Base-by-base conservation (phyloP, 2,888 invertebrate genomes). In the Drosophila meridionalis region DNA sequence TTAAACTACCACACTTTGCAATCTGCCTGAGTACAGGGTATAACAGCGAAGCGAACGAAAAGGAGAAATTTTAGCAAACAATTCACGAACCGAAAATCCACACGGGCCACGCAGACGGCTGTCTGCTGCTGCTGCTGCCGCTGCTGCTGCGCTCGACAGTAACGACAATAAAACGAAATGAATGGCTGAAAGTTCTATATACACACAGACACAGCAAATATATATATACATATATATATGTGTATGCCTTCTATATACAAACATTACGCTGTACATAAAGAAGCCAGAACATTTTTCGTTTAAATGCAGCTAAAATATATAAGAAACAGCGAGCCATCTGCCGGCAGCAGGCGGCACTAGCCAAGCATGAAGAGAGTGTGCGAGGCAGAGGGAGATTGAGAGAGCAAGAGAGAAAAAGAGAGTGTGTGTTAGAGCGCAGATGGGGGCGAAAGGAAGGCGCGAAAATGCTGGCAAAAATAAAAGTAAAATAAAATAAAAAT, bases 121-220 rank as follows among this genome's bases (percentile, higher is more conserved):
- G 87, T 80, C 86, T 76, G 83, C 40, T 42, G 45, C 58, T 30
- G n/a, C 86, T 76, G 83, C 38, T 40, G 43, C 38, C 34, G 43
- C 38, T 38, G 38, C 59, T 43, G 43, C 69, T 61, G 64, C 50
- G 30, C 73, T 71, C 83, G 86, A 74, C 89, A 87, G 89, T 83
- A 89, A 83, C 82, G 68, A 82, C 69, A 80, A 79, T 79, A 78
- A 73, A 82, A 73, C 89, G 63, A 71, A 85, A 87, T 87, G 87
- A 82, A 89, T 89, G 86, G 70, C 85, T 50, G 75, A 89, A 85
- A 73, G 47, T 66, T 73, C 52, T 63, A 50, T 62, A 48, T 79
- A 76, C 48, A 65, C 53, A 69, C 0, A 52, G 56, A 61, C 12
- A 52, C 11, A 32, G 65, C 14, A 50, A 45, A 65, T 26, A 66